Base-by-base conservation (phyloP, 2,888 invertebrate genomes). In the Dynastes tityus region DNA sequence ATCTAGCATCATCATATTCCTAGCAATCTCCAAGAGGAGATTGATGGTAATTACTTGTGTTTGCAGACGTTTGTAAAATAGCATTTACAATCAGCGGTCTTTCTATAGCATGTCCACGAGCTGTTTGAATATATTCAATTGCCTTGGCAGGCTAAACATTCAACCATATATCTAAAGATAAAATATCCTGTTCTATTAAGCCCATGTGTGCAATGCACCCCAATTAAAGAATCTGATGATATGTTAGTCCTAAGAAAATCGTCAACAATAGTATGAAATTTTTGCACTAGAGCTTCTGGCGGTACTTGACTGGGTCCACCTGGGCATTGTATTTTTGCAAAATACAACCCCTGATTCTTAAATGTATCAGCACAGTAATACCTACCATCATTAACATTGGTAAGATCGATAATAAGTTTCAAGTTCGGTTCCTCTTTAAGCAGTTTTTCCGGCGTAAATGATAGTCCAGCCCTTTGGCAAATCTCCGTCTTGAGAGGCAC, bases 131-230 rank as follows among this genome's bases (percentile, higher is more conserved):
- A 82, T 86, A 94, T 94, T 87, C 58, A 87, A 88, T 90, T 67
- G 94, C 93, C 61, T 90, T 90, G 27, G 88, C 83, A 13, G 92
- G 90, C 2, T 89, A 84, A 81, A 93, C 89, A 32, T 90, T 89
- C 91, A 77, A 94, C 90, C 91, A 95, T 92, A 87, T 92, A 95
- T 84, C 93, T 91, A 87, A 95, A 95, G 82, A 95, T 93, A 86
- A 95, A 91, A 86, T 93, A 95, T 3, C 95, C 95, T 8, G 95
- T 95, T 81, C 96, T 91, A 87, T 96, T 96, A 80, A 95, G 89
- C 3, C 95, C 95, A 85, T 95, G 95, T 0, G 95, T 96, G 87
- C 96, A 96, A 87, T 96, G 95, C 78, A 96, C 93, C 71, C 95
- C 95, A 82, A 96, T 91, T 80, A 95, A 85, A 82, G 91, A 91